Evolutionary conservation across 2,113 vertebrate genomes (phyloP).

Genomic region (Cygnus atratus): DNA sequence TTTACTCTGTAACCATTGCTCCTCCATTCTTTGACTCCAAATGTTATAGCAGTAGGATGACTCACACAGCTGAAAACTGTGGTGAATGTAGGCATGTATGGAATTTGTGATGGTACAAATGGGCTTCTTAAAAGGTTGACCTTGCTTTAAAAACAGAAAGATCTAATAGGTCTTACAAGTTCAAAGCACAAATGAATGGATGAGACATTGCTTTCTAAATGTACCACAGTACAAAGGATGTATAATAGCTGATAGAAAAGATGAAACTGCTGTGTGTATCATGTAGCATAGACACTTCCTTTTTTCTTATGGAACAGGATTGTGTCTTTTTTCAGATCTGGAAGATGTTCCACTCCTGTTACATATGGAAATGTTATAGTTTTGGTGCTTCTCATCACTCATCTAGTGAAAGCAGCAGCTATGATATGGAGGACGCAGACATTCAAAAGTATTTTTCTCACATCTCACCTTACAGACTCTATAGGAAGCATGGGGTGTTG

Average conservation of each 20-base stretch:
- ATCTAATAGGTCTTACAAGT: not conserved
- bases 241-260: not conserved
- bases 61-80: not conserved
- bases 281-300: not conserved
- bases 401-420: not conserved
- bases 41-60: not conserved
- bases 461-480: not conserved
- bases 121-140: not conserved
- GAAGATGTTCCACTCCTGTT: not conserved
- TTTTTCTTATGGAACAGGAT: not conserved
- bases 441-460: not conserved
- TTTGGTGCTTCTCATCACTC: not conserved
- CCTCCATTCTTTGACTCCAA: not conserved
- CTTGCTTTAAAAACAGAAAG: not conserved
- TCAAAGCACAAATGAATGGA: not conserved
- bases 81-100: not conserved
- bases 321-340: not conserved
- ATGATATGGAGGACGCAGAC: not conserved
- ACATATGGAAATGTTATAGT: not conserved
- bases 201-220: not conserved
- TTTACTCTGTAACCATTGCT: not conserved
- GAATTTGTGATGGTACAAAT: not conserved
- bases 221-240: not conserved
- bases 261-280: not conserved
- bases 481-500: not conserved